Base-by-base conservation (phyloP, 2,888 invertebrate species). In the Sarcophaga subvicina region DNA sequence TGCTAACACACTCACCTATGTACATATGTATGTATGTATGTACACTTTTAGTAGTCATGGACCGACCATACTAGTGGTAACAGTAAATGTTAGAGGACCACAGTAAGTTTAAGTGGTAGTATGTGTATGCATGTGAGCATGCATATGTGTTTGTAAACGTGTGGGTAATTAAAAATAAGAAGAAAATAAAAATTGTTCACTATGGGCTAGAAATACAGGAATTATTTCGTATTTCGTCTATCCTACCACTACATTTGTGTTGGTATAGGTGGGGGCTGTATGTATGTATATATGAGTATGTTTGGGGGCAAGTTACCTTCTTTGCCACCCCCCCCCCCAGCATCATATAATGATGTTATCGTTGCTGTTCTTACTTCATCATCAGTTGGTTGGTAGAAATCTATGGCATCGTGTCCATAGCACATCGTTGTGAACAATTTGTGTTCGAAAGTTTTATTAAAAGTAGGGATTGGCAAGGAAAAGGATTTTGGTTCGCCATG, bases 141-240 rank as follows among this genome's bases (percentile, higher is more conserved):
- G 82, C 85, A 78, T 67, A 20, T 71, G 75, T 76, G 71, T 76
- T 12, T 73, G 73, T 77, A 71, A 66, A 78, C 85, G 78, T 82
- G 75, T 77, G 86, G 20, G 83, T 85, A 84, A 88, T 89, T 85
- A 88, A 89, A 86, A 85, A 86, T 84, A 88, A 84, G 86, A 83
- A 70, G 80, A 88, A 81, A 76, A 86, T 37, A 54, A 75, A 80
- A 81, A 79, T 67, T 70, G 67, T 79, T 82, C 84, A 87, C 84
- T 87, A 79, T 84, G 87, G 87, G 87, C 87, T 87, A 87, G 84
- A 87, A 87, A 84, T 70, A 71, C 81, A 80, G 81, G 84, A 78
- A 84, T 82, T 84, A 84, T 84, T 87, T 86, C 76, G 60, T 84
- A 87, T 79, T 82, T 87, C 37, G 84, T 20, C 87, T 87, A 85